phyloP scores from a whole-genome alignment of 2,888 invertebrate species.

The Lordiphosa fenestrarum region DNA sequence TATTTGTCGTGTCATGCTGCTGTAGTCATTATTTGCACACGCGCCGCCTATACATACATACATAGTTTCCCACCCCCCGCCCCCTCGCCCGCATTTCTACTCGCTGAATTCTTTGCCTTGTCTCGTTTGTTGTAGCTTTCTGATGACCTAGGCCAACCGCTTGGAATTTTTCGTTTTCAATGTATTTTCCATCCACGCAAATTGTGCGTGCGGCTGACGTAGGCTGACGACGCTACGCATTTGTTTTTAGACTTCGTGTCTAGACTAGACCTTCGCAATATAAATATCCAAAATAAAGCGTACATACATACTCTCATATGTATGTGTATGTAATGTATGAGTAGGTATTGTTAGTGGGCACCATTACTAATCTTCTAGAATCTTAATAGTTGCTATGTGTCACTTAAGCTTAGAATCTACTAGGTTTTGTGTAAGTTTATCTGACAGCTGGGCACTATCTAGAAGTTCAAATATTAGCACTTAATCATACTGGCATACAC shows the following conservation, averaged over 20 bases:
- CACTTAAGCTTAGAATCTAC: too few relatives aligned
- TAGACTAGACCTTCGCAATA: slow-evolving; percentile 62
- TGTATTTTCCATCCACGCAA: slow-evolving; percentile 25
- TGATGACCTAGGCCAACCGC: slow-evolving; percentile 68
- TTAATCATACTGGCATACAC: too few relatives aligned
- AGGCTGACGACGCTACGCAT: slow-evolving; percentile 13
- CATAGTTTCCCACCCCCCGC: neutral
- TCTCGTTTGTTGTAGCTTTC: slow-evolving; percentile 39
- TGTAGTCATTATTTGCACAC: slow-evolving; percentile 49
- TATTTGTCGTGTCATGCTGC: slow-evolving; percentile 38
- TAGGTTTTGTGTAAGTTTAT: neutral
- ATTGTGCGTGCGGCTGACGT: slow-evolving; percentile 26
- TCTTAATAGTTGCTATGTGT: too few relatives aligned
- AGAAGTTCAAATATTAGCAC: too few relatives aligned
- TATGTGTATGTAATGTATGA: too few relatives aligned
- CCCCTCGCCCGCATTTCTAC: slow-evolving; percentile 2
- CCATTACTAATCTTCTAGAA: too few relatives aligned
- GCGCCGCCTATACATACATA: slow-evolving; percentile 15
- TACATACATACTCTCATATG: neutral
- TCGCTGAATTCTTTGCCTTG: slow-evolving; percentile 20
- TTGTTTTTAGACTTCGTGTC: slow-evolving; percentile 43
- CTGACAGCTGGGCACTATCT: too few relatives aligned
- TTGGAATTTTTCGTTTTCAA: slow-evolving; percentile 1
- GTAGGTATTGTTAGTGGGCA: neutral
- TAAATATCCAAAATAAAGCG: slow-evolving; percentile 8